Conservation (phyloP, 2,113 vertebrate genomes). For the Hemiscyllium ocellatum region DNA sequence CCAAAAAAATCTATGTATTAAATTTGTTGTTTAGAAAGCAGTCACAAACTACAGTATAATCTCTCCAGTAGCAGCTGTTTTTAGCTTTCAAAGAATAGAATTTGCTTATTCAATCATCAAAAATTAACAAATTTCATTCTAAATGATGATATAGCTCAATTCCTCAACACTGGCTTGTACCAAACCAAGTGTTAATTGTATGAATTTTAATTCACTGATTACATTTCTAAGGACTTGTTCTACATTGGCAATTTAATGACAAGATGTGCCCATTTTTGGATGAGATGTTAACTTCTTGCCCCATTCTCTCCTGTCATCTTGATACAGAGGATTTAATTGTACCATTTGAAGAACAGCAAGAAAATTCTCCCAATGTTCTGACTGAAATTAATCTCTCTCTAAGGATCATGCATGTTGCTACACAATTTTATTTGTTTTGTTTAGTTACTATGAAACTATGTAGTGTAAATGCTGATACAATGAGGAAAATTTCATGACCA, state of each 20-base stretch:
- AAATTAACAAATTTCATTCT: not conserved
- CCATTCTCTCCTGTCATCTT: not conserved
- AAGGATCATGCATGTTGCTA: not conserved
- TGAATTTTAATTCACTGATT: not conserved
- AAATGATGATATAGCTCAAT: not conserved
- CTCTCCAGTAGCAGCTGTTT: too few species aligned
- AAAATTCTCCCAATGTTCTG: not conserved
- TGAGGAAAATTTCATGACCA: not conserved
- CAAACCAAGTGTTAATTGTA: not conserved
- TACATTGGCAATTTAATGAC: not conserved
- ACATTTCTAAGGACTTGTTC: not conserved
- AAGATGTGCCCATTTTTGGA: not conserved
- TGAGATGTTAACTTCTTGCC: not conserved
- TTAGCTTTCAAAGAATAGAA: not conserved
- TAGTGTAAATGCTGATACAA: not conserved
- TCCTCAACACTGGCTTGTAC: not conserved
- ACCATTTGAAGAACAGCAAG: not conserved
- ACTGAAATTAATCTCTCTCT: not conserved
- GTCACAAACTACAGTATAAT: too few species aligned
- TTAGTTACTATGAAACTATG: not conserved
- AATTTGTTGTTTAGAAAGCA: too few species aligned
- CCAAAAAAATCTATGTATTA: too few species aligned
- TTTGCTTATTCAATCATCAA: not conserved
- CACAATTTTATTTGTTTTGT: not conserved
- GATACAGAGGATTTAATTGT: not conserved